Percentiles rank a stretch among this genome's conserved stretches.
These are phyloP conservation scores for Trypoxylus dichotomus DNA, from an alignment of 1,140 invertebrate species.

Conservation along the genomic window DNA sequence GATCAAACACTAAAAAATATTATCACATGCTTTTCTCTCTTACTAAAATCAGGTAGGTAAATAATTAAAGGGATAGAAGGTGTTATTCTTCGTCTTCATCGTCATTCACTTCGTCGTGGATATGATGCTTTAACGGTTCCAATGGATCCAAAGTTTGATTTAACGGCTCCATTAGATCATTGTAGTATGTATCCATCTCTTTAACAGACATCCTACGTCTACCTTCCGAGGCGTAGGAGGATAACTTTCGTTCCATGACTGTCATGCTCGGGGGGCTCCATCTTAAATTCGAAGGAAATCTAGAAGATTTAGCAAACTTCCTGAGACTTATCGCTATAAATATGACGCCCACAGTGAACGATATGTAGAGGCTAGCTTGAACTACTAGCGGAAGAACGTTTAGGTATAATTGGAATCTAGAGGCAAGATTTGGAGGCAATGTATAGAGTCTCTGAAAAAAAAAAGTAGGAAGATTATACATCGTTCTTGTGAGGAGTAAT, in stretches of 20 bases:
- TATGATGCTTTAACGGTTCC: background rate
- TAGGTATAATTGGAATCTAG: slow-evolving; percentile 72
- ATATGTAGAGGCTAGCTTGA: slow-evolving; percentile 60
- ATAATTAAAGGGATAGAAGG: background rate
- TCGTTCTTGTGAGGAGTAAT: slow-evolving; percentile 14
- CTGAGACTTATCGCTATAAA: slow-evolving; percentile 55
- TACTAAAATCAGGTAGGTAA: background rate
- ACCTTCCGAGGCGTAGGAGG: slow-evolving; percentile 40
- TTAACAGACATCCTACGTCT: slow-evolving; percentile 40
- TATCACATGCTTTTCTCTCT: slow-evolving; percentile 4
- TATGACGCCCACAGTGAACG: slow-evolving; percentile 59
- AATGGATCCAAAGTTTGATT: slow-evolving; percentile 40
- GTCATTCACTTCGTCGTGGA: background rate
- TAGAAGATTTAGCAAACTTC: background rate
- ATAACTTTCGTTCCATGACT: slow-evolving; percentile 45
- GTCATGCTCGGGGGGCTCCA: background rate
- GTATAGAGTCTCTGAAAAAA: slow-evolving; percentile 65
- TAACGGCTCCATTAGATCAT: slow-evolving; percentile 45
- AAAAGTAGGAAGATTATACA: background rate
- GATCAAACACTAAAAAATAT: slow-evolving; percentile 12
- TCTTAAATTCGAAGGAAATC: background rate
- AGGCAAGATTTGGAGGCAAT: slow-evolving; percentile 62
- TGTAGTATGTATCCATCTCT: slow-evolving; percentile 49
- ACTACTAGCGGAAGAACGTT: slow-evolving; percentile 67
- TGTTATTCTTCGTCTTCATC: background rate